These are phyloP conservation scores for Glaucopsyche alexis DNA, from an alignment of 2,888 invertebrate species.

Conservation along the genomic window DNA sequence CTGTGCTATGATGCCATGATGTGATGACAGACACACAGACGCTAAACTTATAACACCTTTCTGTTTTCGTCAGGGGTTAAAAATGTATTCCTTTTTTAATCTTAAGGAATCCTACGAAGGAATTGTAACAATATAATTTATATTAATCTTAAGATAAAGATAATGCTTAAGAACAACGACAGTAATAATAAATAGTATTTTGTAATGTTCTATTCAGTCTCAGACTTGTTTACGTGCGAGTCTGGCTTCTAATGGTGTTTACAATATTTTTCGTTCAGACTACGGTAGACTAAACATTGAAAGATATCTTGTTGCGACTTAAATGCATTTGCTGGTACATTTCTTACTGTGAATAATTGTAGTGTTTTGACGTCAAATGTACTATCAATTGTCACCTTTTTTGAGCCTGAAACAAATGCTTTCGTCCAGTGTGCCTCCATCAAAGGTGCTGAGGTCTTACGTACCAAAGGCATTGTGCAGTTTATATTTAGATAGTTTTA, in stretches of 20 bases:
- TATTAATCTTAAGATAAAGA: conserved; percentile 2
- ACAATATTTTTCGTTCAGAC: conserved; percentile 21
- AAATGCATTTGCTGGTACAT: conserved; percentile 17
- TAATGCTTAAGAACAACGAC: conserved; percentile 1
- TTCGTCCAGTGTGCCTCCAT: too few species aligned
- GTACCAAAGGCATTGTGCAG: too few species aligned
- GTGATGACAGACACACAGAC: too few species aligned
- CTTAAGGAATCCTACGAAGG: too few species aligned
- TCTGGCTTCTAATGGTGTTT: conserved; percentile 32
- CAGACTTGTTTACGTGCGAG: conserved; percentile 28
- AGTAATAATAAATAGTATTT: conserved; percentile 20
- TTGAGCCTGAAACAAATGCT: too few species aligned
- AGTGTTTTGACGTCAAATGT: not conserved
- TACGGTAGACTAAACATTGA: conserved; percentile 26
- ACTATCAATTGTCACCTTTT: too few species aligned
- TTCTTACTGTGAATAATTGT: not conserved
- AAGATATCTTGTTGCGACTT: conserved; percentile 27
- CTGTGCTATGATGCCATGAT: too few species aligned
- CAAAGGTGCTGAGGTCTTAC: too few species aligned
- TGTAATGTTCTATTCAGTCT: conserved; percentile 19
- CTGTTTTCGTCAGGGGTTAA: too few species aligned
- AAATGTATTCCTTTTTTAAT: too few species aligned
- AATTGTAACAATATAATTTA: not conserved
- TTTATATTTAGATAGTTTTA: too few species aligned
- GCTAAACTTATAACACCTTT: too few species aligned